These are phyloP conservation scores for Cyclargus thomasi DNA, from an alignment of 1,140 invertebrate genomes.

Conservation along the genomic window DNA sequence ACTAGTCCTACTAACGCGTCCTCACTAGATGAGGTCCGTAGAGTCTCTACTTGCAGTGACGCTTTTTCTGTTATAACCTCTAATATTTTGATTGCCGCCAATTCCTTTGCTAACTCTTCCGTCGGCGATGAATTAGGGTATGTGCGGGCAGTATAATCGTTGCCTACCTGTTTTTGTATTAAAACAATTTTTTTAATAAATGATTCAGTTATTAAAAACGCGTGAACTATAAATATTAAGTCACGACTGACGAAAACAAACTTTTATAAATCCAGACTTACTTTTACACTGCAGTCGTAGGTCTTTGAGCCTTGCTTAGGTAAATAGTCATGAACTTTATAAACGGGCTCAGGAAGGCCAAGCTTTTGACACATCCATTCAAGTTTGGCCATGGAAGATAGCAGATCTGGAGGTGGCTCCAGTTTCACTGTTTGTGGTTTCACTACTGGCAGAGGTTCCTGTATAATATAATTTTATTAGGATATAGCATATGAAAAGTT, in stretches of 20 bases:
- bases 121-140: conserved; percentile 77
- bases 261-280: conserved; percentile 19
- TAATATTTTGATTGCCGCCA: conserved; percentile 75
- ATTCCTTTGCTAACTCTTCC: conserved; percentile 70
- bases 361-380: conserved; percentile 65
- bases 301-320: conserved; percentile 46
- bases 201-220: background rate
- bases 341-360: conserved; percentile 56
- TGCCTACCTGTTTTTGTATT: conserved; percentile 51
- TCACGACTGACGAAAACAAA: too few species aligned
- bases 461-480: too few species aligned
- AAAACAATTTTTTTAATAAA: background rate
- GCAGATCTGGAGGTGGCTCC: conserved; percentile 57
- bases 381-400: conserved; percentile 50
- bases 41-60: conserved; percentile 28
- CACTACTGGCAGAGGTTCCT: conserved; percentile 26
- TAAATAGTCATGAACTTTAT: conserved; percentile 44
- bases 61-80: conserved; percentile 47
- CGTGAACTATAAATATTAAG: too few species aligned
- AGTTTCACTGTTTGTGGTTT: conserved; percentile 42
- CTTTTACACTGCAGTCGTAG: conserved; percentile 59
- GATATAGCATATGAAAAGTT: too few species aligned
- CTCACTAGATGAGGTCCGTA: conserved; percentile 40
- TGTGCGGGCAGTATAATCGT: conserved; percentile 65
- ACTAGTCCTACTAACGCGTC: conserved; percentile 45